A percentile compares a stretch with the other conserved stretches of the same genome.
Evolutionary conservation across 2,888 invertebrate species (phyloP).

Genomic region (Ischnus inquisitorius): DNA sequence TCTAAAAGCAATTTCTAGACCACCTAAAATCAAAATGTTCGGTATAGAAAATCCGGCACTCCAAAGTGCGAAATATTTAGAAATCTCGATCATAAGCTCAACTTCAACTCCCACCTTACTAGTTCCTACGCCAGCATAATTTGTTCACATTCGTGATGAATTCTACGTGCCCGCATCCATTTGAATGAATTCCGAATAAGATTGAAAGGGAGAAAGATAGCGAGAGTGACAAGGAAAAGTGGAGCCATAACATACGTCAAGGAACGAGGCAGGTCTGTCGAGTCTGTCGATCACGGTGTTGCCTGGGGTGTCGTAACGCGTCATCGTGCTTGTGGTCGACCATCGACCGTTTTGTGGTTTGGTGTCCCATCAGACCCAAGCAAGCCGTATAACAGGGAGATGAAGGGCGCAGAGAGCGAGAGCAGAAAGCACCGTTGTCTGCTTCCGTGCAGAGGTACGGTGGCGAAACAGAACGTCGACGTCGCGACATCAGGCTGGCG

Average conservation of each 20-base stretch:
- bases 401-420: neutral
- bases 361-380: slow-evolving; percentile 33
- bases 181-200: neutral
- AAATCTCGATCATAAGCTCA: too few relatives aligned
- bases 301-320: slow-evolving; percentile 19
- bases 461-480: slow-evolving; percentile 55
- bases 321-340: slow-evolving; percentile 41
- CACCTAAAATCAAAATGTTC: too few relatives aligned
- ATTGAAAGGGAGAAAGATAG: neutral
- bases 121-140: too few relatives aligned
- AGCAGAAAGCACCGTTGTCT: slow-evolving; percentile 44
- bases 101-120: too few relatives aligned
- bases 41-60: too few relatives aligned
- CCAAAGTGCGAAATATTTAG: too few relatives aligned
- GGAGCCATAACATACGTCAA: neutral
- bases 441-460: slow-evolving; percentile 10
- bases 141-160: neutral
- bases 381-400: slow-evolving; percentile 32
- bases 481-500: slow-evolving; percentile 44
- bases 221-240: neutral
- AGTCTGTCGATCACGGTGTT: neutral
- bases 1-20: too few relatives aligned
- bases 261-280: neutral
- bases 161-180: neutral
- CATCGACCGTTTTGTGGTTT: slow-evolving; percentile 52